Evolutionary conservation across 2,113 vertebrate species (phyloP).

Genomic region (Ia io): DNA sequence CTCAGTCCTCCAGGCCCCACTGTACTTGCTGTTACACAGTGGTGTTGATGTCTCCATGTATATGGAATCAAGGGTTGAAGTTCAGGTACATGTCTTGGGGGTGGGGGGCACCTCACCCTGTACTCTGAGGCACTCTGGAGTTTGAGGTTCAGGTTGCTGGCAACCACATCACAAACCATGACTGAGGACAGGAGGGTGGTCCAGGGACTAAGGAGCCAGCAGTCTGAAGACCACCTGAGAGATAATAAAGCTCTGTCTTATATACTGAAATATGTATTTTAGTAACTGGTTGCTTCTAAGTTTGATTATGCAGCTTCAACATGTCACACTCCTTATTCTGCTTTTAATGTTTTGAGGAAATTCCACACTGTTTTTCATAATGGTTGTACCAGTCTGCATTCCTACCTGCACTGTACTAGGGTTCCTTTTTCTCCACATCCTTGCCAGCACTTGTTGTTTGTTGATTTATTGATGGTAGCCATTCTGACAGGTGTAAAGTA

Average conservation of each 20-base stretch:
- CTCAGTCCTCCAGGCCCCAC: slow-evolving; percentile 88
- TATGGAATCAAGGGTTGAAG: slow-evolving; percentile 91
- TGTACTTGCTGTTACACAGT: slow-evolving; percentile 90
- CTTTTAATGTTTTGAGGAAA: neutral
- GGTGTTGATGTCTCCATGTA: slow-evolving; percentile 84
- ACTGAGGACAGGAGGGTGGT: neutral
- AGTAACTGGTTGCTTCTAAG: neutral
- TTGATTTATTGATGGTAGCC: too few relatives aligned
- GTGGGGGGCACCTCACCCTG: neutral
- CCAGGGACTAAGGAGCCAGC: neutral
- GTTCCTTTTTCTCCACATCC: too few relatives aligned
- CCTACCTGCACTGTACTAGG: too few relatives aligned
- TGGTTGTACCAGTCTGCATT: too few relatives aligned
- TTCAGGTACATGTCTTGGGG: slow-evolving; percentile 83
- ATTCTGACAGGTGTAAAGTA: too few relatives aligned
- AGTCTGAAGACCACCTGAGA: neutral
- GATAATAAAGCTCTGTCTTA: neutral
- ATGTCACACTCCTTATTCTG: neutral
- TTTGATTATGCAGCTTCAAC: neutral
- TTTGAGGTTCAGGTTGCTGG: neutral
- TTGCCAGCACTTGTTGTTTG: too few relatives aligned
- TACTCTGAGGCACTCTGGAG: neutral
- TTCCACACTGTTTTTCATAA: too few relatives aligned
- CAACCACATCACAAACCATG: slow-evolving; percentile 73
- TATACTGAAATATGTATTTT: neutral